phyloP scores from a whole-genome alignment of 2,797 vertebrate species.

The Amniataba percoides region DNA sequence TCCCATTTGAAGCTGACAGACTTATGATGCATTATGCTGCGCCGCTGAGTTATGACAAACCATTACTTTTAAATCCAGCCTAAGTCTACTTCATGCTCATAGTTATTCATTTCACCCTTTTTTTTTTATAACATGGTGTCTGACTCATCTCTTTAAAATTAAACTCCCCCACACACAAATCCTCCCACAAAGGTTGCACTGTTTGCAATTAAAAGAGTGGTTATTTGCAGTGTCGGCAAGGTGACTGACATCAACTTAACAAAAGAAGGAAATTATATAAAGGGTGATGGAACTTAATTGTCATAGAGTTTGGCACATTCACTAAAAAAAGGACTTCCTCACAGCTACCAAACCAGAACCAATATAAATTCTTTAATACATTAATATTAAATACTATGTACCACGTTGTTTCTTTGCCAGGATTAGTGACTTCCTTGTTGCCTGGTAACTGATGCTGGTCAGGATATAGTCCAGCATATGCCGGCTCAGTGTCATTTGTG shows the following conservation, averaged over 20 bases:
- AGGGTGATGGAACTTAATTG: slow-evolving; percentile 14
- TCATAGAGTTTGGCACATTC: slow-evolving; percentile 1
- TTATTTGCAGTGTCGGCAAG: slow-evolving; percentile 37
- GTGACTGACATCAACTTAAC: slow-evolving; percentile 43
- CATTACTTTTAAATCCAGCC: slow-evolving; percentile 61
- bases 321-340: background rate
- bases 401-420: background rate
- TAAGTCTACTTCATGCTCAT: slow-evolving; percentile 44
- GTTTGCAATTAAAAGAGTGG: slow-evolving; percentile 54
- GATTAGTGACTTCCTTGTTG: slow-evolving; percentile 13
- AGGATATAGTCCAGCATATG: background rate
- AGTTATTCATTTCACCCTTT: slow-evolving; percentile 41
- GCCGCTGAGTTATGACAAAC: slow-evolving; percentile 41
- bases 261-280: slow-evolving; percentile 36
- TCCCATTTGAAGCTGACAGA: slow-evolving; percentile 48
- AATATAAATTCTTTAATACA: background rate
- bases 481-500: background rate
- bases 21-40: slow-evolving; percentile 21
- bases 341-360: background rate
- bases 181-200: slow-evolving; percentile 44
- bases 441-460: background rate
- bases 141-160: slow-evolving; percentile 64
- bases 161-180: slow-evolving; percentile 53
- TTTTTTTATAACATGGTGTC: slow-evolving; percentile 24
- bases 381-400: background rate